Conservation (phyloP, 2,797 vertebrate species). For the Dromococcyx pavoninus region DNA sequence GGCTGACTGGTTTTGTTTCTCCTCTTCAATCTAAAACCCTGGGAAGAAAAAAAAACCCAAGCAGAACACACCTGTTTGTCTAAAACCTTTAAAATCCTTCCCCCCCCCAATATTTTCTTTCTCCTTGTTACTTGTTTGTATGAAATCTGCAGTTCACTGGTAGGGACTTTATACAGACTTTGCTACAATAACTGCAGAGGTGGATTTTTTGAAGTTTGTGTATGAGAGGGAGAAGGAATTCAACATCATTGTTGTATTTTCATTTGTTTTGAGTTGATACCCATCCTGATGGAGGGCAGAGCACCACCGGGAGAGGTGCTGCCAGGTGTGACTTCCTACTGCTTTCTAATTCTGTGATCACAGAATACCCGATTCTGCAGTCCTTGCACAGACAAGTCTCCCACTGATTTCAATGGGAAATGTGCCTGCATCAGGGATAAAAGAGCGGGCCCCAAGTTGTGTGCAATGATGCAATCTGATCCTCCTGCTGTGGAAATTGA, state of each 20-base stretch:
- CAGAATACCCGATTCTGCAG: conserved; percentile 7
- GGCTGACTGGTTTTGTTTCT: neutral
- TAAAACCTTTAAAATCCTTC: too few species aligned
- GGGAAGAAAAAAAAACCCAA: neutral
- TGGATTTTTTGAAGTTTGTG: neutral
- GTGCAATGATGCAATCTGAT: conserved; percentile 54
- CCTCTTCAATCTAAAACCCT: neutral
- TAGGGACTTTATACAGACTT: neutral
- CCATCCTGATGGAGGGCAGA: neutral
- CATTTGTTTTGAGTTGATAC: conserved; percentile 9
- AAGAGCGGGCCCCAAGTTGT: conserved; percentile 50
- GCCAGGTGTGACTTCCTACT: conserved; percentile 56
- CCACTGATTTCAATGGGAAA: conserved; percentile 55
- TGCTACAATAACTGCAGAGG: neutral
- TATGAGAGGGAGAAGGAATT: neutral
- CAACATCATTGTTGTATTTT: neutral
- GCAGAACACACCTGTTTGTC: neutral
- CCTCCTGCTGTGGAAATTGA: conserved; percentile 62
- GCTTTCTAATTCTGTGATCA: conserved; percentile 54
- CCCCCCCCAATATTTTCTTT: neutral
- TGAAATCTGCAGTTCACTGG: neutral
- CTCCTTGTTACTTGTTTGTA: neutral
- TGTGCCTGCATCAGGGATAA: conserved; percentile 42
- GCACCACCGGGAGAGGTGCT: conserved; percentile 26
- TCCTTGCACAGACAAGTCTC: conserved; percentile 13